Conservation (phyloP, 2,113 vertebrate genomes). For the Mormyrus iriodes region DNA sequence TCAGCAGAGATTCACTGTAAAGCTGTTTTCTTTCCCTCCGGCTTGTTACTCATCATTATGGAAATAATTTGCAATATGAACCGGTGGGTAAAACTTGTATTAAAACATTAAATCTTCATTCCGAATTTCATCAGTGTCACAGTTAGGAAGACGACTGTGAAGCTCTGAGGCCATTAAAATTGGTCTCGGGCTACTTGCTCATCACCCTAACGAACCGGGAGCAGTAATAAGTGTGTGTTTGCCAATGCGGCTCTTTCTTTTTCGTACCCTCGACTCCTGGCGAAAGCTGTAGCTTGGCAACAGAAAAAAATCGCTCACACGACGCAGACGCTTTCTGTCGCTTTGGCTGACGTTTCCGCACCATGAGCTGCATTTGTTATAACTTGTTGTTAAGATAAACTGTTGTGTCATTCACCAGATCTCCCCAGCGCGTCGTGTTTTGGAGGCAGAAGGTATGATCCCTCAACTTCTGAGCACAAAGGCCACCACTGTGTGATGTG, state of each 20-base stretch:
- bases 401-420: background rate
- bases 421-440: background rate
- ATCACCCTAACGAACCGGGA: background rate
- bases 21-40: background rate
- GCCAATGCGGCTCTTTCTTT: background rate
- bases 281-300: conserved; percentile 13
- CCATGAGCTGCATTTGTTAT: conserved; percentile 5
- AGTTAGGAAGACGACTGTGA: background rate
- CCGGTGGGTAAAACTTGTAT: background rate
- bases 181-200: background rate
- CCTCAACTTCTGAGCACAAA: background rate
- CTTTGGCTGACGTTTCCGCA: background rate
- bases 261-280: background rate
- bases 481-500: too few species aligned
- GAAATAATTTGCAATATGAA: conserved; percentile 5
- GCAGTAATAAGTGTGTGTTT: background rate
- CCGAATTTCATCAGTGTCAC: background rate
- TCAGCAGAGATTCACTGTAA: background rate
- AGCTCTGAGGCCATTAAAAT: background rate
- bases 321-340: background rate
- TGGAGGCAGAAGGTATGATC: background rate
- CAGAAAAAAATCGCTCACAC: background rate
- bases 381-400: background rate
- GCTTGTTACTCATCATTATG: conserved; percentile 15
- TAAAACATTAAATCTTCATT: conserved; percentile 11